Conservation (phyloP, 1,140 invertebrate species). For the Sitodiplosis mosellana region DNA sequence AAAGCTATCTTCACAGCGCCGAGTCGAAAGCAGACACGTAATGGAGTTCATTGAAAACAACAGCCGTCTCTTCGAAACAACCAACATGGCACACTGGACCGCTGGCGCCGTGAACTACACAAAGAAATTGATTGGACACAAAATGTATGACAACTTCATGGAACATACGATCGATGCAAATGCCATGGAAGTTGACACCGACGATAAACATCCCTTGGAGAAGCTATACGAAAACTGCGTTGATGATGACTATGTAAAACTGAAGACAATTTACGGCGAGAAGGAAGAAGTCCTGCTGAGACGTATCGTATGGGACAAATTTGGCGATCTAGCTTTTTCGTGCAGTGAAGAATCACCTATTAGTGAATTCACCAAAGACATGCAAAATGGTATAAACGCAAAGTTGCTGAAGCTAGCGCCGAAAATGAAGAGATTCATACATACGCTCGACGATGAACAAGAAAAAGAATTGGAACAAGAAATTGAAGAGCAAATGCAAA, state of each 20-base stretch:
- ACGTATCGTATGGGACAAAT: not conserved
- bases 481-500: not conserved
- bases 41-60: not conserved
- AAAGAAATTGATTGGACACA: not conserved
- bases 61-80: not conserved
- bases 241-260: not conserved
- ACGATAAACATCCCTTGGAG: not conserved
- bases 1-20: not conserved
- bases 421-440: not conserved
- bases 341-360: too few species aligned
- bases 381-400: not conserved
- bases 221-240: not conserved
- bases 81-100: not conserved
- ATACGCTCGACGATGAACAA: not conserved
- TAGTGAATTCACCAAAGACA: not conserved
- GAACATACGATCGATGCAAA: too few species aligned
- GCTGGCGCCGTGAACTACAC: not conserved
- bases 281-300: not conserved
- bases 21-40: not conserved
- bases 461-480: not conserved
- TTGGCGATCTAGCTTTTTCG: not conserved
- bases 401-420: not conserved
- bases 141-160: not conserved
- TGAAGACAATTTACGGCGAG: not conserved
- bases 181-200: too few species aligned